Conservation (phyloP, 2,888 invertebrate species). For the Napeogenes inachia region DNA sequence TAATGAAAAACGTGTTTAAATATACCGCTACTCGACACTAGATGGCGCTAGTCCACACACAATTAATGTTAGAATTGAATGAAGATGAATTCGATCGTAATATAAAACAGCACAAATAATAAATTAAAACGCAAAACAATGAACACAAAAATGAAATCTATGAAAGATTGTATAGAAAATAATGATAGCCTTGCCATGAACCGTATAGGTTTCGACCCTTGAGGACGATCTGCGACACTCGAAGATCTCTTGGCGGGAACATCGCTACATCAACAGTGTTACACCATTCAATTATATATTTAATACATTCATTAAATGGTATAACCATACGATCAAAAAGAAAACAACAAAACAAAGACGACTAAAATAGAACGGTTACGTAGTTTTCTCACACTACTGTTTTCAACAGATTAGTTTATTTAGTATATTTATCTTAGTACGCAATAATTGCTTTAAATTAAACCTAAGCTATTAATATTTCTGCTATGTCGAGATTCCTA, state of each 20-base stretch:
- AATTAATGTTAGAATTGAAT: background rate
- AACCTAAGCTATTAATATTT: no score
- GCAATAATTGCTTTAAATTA: no score
- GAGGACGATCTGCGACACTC: conserved; percentile 57
- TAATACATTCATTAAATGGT: conserved; percentile 15
- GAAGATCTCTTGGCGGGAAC: conserved; percentile 49
- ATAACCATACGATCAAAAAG: conserved; percentile 19
- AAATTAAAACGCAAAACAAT: conserved; percentile 17
- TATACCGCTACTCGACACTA: conserved; percentile 52
- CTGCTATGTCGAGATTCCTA: no score
- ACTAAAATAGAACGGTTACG: no score
- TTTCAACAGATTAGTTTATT: no score
- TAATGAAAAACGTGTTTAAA: background rate
- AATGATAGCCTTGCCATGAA: conserved; percentile 65
- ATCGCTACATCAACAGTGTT: conserved; percentile 46
- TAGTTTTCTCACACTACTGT: no score
- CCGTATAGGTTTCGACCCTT: conserved; percentile 61
- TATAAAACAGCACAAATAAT: conserved; percentile 15
- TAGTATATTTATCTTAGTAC: no score
- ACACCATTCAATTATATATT: conserved; percentile 40
- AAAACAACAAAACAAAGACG: conserved; percentile 9
- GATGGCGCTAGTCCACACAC: conserved; percentile 47
- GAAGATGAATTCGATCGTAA: conserved; percentile 3
- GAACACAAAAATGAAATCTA: conserved; percentile 26
- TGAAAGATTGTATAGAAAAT: conserved; percentile 25